Conservation (phyloP, 2,797 vertebrate species). For the Urocyon cinereoargenteus region DNA sequence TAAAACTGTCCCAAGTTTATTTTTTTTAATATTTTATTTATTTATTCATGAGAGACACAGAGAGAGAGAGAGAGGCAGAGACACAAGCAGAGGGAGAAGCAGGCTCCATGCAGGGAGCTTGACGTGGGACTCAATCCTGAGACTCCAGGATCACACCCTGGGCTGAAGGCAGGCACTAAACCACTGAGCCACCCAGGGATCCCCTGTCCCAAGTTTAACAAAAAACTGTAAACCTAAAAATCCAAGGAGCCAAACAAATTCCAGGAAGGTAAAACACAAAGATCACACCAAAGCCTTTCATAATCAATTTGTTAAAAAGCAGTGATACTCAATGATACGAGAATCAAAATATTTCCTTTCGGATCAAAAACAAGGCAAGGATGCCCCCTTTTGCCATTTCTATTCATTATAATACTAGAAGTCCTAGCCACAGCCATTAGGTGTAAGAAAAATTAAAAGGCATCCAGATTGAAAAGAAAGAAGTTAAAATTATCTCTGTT, state of each 20-base stretch:
- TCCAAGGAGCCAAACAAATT: background rate
- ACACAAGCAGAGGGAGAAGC: no score
- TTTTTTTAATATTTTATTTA: no score
- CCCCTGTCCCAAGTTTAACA: background rate
- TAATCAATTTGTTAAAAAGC: background rate
- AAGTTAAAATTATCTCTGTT: constrained; percentile 9
- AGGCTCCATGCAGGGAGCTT: no score
- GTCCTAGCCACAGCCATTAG: background rate
- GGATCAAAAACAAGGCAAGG: background rate
- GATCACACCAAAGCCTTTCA: background rate
- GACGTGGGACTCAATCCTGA: no score
- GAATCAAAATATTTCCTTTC: background rate
- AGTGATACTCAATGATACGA: background rate
- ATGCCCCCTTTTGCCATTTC: background rate
- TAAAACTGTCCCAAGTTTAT: background rate
- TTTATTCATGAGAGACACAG: no score
- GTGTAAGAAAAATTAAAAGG: background rate
- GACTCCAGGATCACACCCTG: no score
- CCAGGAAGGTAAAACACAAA: background rate
- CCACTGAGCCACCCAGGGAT: no score
- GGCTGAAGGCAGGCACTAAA: no score
- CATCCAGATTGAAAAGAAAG: background rate
- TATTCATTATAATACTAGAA: background rate
- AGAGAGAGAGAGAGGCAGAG: no score
- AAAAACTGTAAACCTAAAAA: background rate